Percentiles rank a stretch among this genome's conserved stretches.
These are phyloP conservation scores for Suncus etruscus DNA, from an alignment of 2,113 vertebrate genomes.

Conservation along the genomic window DNA sequence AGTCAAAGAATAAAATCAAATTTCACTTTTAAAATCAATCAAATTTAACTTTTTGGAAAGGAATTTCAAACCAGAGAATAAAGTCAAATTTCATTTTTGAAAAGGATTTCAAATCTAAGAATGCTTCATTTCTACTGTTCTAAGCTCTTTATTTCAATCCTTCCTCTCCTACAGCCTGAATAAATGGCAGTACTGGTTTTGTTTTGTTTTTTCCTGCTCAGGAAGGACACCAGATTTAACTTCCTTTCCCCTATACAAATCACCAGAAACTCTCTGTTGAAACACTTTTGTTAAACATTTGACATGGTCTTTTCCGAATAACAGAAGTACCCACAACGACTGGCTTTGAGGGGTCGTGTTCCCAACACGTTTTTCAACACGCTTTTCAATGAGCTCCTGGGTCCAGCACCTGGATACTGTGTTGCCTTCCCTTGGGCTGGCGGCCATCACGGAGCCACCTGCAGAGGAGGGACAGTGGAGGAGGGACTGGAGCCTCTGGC, in stretches of 20 bases:
- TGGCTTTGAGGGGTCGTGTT: slow-evolving; percentile 68
- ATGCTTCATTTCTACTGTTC: background rate
- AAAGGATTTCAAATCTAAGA: slow-evolving; percentile 17
- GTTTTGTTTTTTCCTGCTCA: slow-evolving; percentile 40
- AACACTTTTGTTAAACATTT: slow-evolving; percentile 79
- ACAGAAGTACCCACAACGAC: slow-evolving; percentile 70
- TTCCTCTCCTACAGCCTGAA: background rate
- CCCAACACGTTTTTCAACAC: slow-evolving; percentile 65
- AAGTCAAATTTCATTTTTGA: background rate
- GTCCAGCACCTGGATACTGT: slow-evolving; percentile 56
- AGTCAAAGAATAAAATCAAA: too few species aligned
- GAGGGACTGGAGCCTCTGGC: slow-evolving; percentile 55
- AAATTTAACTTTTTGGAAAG: too few species aligned
- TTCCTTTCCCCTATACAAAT: slow-evolving; percentile 62
- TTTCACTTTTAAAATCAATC: too few species aligned
- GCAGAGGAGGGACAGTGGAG: slow-evolving; percentile 13
- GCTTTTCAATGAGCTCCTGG: slow-evolving; percentile 61
- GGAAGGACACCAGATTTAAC: slow-evolving; percentile 31
- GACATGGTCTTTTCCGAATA: slow-evolving; percentile 75
- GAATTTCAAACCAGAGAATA: background rate
- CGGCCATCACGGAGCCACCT: slow-evolving; percentile 61
- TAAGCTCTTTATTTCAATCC: background rate
- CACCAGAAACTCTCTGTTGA: slow-evolving; percentile 52
- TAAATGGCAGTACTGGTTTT: too few species aligned
- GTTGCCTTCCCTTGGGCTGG: slow-evolving; percentile 59